A percentile compares a stretch with the other conserved stretches of the same genome.
Conservation (phyloP, 1,140 invertebrate species). For the Zaprionus vittiger region DNA sequence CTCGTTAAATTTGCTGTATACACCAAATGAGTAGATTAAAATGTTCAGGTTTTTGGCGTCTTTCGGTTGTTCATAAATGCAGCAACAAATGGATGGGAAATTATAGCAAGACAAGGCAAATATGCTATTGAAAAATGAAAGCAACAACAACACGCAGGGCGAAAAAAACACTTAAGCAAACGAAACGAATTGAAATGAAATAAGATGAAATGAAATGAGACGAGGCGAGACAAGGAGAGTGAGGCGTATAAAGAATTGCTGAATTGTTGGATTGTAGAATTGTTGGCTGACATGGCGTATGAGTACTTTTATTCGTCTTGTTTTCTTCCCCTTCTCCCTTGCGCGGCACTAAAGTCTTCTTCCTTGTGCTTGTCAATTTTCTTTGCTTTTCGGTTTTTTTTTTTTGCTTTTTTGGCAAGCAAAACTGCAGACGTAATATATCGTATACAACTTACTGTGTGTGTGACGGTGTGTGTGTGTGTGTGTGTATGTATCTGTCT, state of each 20-base stretch:
- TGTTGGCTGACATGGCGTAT: conserved; percentile 61
- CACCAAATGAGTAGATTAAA: conserved; percentile 1
- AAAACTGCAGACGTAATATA: conserved; percentile 27
- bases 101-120: conserved; percentile 59
- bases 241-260: conserved; percentile 25
- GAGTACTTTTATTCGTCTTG: conserved; percentile 43
- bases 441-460: conserved; percentile 7
- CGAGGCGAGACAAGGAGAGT: conserved; percentile 22
- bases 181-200: conserved; percentile 43
- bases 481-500: conserved; percentile 11
- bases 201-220: conserved; percentile 34
- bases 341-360: background rate
- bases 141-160: conserved; percentile 32
- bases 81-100: conserved; percentile 22
- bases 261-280: conserved; percentile 21
- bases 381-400: background rate
- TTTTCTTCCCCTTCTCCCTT: background rate
- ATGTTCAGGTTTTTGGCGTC: conserved; percentile 5
- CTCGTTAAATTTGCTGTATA: conserved; percentile 9
- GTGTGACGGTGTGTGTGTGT: conserved; percentile 11
- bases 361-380: conserved; percentile 6
- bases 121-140: conserved; percentile 44
- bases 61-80: conserved; percentile 20
- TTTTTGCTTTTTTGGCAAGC: conserved; percentile 57
- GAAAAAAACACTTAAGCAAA: conserved; percentile 75